Base-by-base conservation (phyloP, 1,140 invertebrate genomes). In the Zaprionus capensis region DNA sequence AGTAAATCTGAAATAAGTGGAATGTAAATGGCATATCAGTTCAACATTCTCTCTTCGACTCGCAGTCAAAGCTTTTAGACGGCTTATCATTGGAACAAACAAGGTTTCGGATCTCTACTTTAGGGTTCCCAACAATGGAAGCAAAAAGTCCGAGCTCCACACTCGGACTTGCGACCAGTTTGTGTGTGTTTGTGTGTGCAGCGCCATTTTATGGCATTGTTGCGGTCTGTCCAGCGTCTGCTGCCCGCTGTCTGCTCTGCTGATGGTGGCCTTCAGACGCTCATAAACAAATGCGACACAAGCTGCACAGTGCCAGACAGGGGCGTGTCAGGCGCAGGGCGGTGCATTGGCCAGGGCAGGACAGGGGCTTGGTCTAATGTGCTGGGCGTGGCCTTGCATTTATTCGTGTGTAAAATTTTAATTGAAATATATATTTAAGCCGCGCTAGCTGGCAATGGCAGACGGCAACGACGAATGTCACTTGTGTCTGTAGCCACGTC, bases 331-430 rank as follows among this genome's bases (percentile, higher is more conserved):
- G 17, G 31, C 49, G 24, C 34, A 22, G 28, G 61, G 46, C 24
- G 7, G 1, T 17, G 41, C n/a, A 17, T n/a, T 17, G 55, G 53
- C 46, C 5, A 38, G 17, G 55, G 38, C 7, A 46, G 17, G 44
- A 57, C 14, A 46, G 56, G 59, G 15, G 56, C 17, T 28, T 34
- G 66, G 66, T 66, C 83, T 87, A 86, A 86, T 86, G 83, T 80
- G 83, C 70, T 75, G 81, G 84, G 83, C 83, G 84, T 87, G 84
- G 78, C 78, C 78, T 38, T 88, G 80, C 78, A 88, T 87, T 87
- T 87, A 87, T 87, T 87, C 83, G 83, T 87, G 83, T 87, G 83
- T 87, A 88, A 78, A 87, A 87, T 88, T 87, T 88, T 87, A 87
- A 87, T 87, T 87, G 83, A 87, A 87, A 87, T 83, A 88, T 88